Percentiles rank a stretch among this genome's conserved stretches.
Conservation (phyloP, 2,797 vertebrate species). For the Selene dorsalis region DNA sequence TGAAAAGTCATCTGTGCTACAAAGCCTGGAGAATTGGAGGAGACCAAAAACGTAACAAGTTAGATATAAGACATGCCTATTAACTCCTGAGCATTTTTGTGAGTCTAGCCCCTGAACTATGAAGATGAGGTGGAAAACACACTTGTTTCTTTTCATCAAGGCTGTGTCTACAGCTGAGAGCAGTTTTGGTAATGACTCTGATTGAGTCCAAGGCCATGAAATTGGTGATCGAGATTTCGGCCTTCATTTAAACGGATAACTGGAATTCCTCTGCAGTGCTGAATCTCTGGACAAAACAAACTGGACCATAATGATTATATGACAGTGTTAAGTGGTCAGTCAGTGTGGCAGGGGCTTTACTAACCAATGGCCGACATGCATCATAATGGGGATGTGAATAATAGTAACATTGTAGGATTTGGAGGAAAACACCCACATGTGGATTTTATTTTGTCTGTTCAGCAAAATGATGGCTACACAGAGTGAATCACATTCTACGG, state of each 20-base stretch:
- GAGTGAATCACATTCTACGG: not conserved
- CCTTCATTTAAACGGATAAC: slow-evolving; percentile 25
- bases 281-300: slow-evolving; percentile 20
- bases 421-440: not conserved
- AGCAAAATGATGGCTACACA: not conserved
- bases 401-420: not conserved
- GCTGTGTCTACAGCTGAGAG: slow-evolving; percentile 57
- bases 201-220: slow-evolving; percentile 44
- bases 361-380: not conserved
- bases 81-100: slow-evolving; percentile 18
- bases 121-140: slow-evolving; percentile 4
- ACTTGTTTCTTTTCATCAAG: slow-evolving; percentile 38
- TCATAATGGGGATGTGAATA: not conserved
- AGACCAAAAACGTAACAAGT: not conserved
- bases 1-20: not conserved
- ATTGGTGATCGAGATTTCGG: slow-evolving; percentile 47
- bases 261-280: slow-evolving; percentile 41
- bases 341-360: not conserved
- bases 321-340: not conserved
- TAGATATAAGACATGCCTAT: not conserved
- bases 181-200: slow-evolving; percentile 63
- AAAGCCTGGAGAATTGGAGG: not conserved
- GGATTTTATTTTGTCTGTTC: not conserved
- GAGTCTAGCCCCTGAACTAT: not conserved
- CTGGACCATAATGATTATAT: not conserved